phyloP scores from a whole-genome alignment of 2,113 vertebrate species.

The Trogon melanurus region DNA sequence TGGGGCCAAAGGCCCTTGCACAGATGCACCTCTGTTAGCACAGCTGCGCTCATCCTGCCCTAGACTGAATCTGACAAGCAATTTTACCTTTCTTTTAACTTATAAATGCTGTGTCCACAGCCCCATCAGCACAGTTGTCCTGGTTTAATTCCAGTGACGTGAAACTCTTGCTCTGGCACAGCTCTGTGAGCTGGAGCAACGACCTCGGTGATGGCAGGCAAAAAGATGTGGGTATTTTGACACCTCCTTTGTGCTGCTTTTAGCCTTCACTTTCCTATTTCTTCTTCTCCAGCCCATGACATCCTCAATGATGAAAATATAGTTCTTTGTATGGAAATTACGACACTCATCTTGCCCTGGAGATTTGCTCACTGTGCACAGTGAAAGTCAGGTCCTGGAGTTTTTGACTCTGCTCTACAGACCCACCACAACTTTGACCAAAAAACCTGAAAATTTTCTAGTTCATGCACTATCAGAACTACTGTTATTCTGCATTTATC shows the following conservation, averaged over 20 bases:
- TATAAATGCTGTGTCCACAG: not conserved
- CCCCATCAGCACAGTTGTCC: not conserved
- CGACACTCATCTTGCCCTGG: not conserved
- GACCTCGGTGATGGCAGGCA: not conserved
- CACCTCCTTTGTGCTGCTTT: not conserved
- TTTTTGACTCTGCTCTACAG: not conserved
- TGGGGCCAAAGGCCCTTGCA: not conserved
- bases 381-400: not conserved
- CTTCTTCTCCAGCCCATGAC: not conserved
- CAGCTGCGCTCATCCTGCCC: not conserved
- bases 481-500: not conserved
- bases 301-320: not conserved
- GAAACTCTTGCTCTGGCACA: not conserved
- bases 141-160: not conserved
- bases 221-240: not conserved
- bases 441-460: not conserved
- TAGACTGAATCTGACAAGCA: not conserved
- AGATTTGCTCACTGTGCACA: not conserved
- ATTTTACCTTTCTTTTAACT: not conserved
- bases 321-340: not conserved
- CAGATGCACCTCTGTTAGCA: not conserved
- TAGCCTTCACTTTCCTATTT: not conserved
- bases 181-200: not conserved
- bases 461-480: not conserved
- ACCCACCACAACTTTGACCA: not conserved